These are phyloP conservation scores for Oncorhynchus masou DNA, from an alignment of 2,113 vertebrate species.

Conservation along the genomic window DNA sequence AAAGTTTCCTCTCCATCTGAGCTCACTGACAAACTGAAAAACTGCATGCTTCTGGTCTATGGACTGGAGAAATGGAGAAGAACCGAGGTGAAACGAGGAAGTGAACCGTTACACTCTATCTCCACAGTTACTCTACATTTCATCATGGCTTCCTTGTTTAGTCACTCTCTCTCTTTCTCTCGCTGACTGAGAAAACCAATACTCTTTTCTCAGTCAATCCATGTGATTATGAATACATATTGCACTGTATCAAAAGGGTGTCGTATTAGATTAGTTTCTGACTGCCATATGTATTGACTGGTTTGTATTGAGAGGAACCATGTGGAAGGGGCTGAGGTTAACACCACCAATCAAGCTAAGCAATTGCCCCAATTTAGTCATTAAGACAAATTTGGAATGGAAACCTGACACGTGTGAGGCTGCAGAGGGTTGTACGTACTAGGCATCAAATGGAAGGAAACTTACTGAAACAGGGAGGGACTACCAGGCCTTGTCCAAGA, in stretches of 20 bases:
- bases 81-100: too few species aligned
- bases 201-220: background rate
- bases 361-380: slow-evolving; percentile 64
- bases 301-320: slow-evolving; percentile 45
- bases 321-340: slow-evolving; percentile 62
- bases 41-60: background rate
- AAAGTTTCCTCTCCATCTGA: slow-evolving; percentile 10
- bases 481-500: too few species aligned
- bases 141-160: background rate
- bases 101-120: background rate
- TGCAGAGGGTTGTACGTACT: background rate
- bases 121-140: background rate
- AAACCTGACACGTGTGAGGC: slow-evolving; percentile 49
- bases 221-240: slow-evolving; percentile 5
- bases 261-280: background rate
- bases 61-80: too few species aligned
- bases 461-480: too few species aligned
- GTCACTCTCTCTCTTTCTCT: background rate
- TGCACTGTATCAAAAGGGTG: background rate
- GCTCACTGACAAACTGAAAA: background rate
- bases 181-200: background rate
- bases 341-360: slow-evolving; percentile 56
- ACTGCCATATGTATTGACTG: slow-evolving; percentile 31
- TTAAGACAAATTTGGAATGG: slow-evolving; percentile 48
- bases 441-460: too few species aligned